Evolutionary conservation across 64 coral and sea anemone genomes (phyloP).

Genomic region (Platygyra sinensis): DNA sequence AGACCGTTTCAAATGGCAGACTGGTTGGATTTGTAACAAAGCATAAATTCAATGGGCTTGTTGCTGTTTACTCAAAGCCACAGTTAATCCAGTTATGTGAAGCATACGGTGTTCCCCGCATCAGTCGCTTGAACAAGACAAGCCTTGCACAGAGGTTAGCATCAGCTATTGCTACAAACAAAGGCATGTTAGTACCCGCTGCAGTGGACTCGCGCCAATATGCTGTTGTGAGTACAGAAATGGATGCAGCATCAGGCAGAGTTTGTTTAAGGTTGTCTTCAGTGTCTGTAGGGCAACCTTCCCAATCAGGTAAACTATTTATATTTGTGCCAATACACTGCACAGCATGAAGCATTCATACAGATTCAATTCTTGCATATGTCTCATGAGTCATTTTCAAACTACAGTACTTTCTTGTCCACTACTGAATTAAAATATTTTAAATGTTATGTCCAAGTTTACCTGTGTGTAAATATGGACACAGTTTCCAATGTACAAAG

Average conservation of each 20-base stretch:
- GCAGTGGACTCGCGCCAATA: conserved; percentile 4
- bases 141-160: neutral
- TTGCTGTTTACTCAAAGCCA: neutral
- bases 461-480: no score
- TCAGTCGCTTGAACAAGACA: conserved; percentile 6
- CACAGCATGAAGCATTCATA: no score
- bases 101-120: neutral
- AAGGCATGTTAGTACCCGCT: neutral
- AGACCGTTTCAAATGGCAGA: conserved; percentile 41
- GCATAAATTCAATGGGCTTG: conserved; percentile 12
- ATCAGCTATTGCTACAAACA: neutral
- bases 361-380: no score
- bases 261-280: neutral
- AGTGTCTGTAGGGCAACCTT: neutral
- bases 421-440: no score
- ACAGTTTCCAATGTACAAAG: no score
- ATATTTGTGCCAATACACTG: no score
- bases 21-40: conserved; percentile 1
- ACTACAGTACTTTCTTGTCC: no score
- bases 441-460: no score
- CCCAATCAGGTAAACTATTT: neutral
- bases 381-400: no score
- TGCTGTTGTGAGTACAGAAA: neutral
- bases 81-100: conserved; percentile 7
- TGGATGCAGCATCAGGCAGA: neutral